Evolutionary conservation across 2,113 vertebrate genomes (phyloP).

Genomic region (Albula goreensis): DNA sequence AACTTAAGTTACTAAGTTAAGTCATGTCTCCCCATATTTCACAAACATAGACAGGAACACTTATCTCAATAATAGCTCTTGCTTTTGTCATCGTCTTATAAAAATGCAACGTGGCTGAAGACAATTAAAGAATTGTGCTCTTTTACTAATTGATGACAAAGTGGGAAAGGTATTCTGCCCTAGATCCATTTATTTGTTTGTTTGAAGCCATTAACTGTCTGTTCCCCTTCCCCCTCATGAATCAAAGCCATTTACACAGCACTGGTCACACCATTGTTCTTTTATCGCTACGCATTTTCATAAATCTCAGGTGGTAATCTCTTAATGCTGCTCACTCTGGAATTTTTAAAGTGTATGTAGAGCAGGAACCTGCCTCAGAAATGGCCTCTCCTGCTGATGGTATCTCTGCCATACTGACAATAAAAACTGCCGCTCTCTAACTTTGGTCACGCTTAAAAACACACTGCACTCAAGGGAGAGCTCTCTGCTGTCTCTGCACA

Average conservation of each 20-base stretch:
- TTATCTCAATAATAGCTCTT: conserved; percentile 50
- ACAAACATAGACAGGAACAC: conserved; percentile 54
- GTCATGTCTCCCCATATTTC: conserved; percentile 28
- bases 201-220: conserved; percentile 76
- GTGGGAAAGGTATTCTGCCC: conserved; percentile 80
- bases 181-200: conserved; percentile 83
- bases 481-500: conserved; percentile 20
- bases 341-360: conserved; percentile 68
- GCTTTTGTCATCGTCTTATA: conserved; percentile 55
- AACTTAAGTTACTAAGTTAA: not conserved
- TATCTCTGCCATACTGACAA: conserved; percentile 74
- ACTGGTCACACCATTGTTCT: conserved; percentile 78
- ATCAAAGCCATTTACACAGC: conserved; percentile 83
- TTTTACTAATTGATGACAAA: conserved; percentile 90
- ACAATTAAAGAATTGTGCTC: conserved; percentile 86
- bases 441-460: conserved; percentile 57
- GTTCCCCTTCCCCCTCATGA: conserved; percentile 72
- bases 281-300: conserved; percentile 92
- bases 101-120: conserved; percentile 46
- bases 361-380: conserved; percentile 71
- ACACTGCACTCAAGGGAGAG: conserved; percentile 2
- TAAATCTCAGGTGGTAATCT: conserved; percentile 94
- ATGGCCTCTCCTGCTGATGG: conserved; percentile 55
- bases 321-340: conserved; percentile 74
- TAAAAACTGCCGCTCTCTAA: conserved; percentile 60